phyloP scores from a whole-genome alignment of 1,140 invertebrate species.

The Dendrolimus kikuchii region DNA sequence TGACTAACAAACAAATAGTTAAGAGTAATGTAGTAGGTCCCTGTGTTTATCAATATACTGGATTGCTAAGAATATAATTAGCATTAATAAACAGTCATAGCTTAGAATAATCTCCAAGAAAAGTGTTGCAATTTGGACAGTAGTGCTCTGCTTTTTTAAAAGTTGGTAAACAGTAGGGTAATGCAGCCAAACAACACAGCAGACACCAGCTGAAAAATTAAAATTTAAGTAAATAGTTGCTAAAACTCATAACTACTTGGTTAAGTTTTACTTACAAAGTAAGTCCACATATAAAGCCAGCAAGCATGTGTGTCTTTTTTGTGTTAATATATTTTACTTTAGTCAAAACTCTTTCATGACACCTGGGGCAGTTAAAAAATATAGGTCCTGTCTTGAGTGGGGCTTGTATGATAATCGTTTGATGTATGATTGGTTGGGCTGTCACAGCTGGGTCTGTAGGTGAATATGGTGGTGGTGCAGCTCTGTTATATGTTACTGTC shows the following conservation, averaged over 20 bases:
- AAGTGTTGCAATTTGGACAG: conserved; percentile 50
- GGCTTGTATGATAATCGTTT: conserved; percentile 41
- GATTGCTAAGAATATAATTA: too few relatives aligned
- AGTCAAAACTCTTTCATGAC: conserved; percentile 36
- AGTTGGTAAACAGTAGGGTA: conserved; percentile 43
- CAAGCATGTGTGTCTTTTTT: conserved; percentile 48
- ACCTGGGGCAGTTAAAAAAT: conserved; percentile 34
- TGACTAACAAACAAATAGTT: too few relatives aligned
- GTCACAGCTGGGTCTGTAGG: conserved; percentile 14
- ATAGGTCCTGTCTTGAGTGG: conserved; percentile 33
- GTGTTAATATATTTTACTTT: conserved; percentile 48
- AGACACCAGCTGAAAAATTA: conserved; percentile 52
- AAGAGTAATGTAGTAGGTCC: too few relatives aligned
- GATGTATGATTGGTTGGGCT: conserved; percentile 27
- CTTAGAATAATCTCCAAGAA: conserved; percentile 45
- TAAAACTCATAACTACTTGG: conserved; percentile 3
- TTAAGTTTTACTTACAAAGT: conserved; percentile 41
- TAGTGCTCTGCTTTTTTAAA: conserved; percentile 55
- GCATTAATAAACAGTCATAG: conserved; percentile 2
- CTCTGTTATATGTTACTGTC: conserved; percentile 14
- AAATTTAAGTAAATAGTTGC: conserved; percentile 1
- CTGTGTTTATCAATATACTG: too few relatives aligned
- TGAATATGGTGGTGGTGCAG: conserved; percentile 47
- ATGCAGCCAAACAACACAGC: conserved; percentile 48
- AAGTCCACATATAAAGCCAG: conserved; percentile 55